Percentiles rank a stretch among this genome's conserved stretches.
phyloP scores from a whole-genome alignment of 2,113 vertebrate genomes.

The Alectura lathami region DNA sequence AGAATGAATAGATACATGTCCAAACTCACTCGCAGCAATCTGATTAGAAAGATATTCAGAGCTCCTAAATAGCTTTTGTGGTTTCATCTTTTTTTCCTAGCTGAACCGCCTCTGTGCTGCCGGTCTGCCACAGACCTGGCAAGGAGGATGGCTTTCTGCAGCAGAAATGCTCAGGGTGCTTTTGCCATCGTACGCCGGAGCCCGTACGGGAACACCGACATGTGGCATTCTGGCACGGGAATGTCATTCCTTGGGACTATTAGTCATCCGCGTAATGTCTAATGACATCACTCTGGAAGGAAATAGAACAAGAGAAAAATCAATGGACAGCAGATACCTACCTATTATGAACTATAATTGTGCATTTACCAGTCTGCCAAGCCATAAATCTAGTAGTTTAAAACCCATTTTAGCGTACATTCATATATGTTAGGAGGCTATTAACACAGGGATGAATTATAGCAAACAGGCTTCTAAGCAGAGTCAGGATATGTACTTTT shows the following conservation, averaged over 20 bases:
- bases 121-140: not conserved
- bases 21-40: constrained; percentile 57
- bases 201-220: not conserved
- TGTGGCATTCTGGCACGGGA: constrained; percentile 54
- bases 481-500: constrained; percentile 63
- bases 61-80: constrained; percentile 52
- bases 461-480: constrained; percentile 43
- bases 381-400: constrained; percentile 67
- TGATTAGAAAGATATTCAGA: constrained; percentile 59
- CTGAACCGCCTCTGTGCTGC: not conserved
- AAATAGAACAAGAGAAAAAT: constrained; percentile 68
- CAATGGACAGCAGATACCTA: constrained; percentile 71
- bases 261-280: constrained; percentile 50
- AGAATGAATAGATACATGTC: constrained; percentile 70
- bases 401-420: constrained; percentile 66
- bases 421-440: constrained; percentile 63
- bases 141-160: not conserved
- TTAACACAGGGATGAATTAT: constrained; percentile 64
- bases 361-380: constrained; percentile 64
- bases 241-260: constrained; percentile 45
- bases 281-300: constrained; percentile 71
- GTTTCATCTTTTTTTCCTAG: constrained; percentile 14
- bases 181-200: not conserved
- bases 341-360: constrained; percentile 71
- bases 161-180: not conserved